phyloP scores from a whole-genome alignment of 2,113 vertebrate species.

The Prionailurus viverrinus region DNA sequence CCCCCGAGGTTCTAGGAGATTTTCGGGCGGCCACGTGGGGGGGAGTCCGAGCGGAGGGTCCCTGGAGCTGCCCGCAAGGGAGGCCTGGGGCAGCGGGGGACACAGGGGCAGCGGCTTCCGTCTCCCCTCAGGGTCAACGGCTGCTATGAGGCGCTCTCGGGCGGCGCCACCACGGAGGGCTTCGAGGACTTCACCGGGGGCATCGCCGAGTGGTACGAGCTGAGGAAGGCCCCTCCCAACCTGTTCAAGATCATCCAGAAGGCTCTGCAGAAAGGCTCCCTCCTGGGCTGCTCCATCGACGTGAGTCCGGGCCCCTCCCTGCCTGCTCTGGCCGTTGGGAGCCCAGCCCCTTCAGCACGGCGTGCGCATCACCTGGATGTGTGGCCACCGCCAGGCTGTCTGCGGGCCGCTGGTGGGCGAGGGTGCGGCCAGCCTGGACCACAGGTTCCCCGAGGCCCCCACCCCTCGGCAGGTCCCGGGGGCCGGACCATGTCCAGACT shows the following conservation, averaged over 20 bases:
- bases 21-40: not conserved
- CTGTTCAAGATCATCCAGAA: slow-evolving; percentile 95
- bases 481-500: no score
- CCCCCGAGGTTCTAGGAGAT: not conserved
- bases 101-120: fast-evolving
- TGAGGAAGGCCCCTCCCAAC: slow-evolving; percentile 90
- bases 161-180: slow-evolving; percentile 95
- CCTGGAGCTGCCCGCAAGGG: not conserved
- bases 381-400: not conserved
- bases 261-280: slow-evolving; percentile 93
- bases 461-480: no score
- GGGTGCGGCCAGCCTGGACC: not conserved
- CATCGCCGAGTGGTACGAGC: slow-evolving; percentile 94
- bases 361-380: not conserved
- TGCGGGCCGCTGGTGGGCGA: not conserved
- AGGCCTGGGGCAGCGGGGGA: no score
- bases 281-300: slow-evolving; percentile 97
- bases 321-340: fast-evolving
- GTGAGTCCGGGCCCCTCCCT: slow-evolving; percentile 79
- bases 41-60: not conserved
- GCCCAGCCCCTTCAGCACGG: fast-evolving
- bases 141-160: slow-evolving; percentile 95
- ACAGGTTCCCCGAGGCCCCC: no score
- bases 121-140: slow-evolving; percentile 90
- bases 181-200: slow-evolving; percentile 98